Base-by-base conservation (phyloP, 30 jellyfish, hydroid and myxozoan genomes). In the Pelagia noctiluca region DNA sequence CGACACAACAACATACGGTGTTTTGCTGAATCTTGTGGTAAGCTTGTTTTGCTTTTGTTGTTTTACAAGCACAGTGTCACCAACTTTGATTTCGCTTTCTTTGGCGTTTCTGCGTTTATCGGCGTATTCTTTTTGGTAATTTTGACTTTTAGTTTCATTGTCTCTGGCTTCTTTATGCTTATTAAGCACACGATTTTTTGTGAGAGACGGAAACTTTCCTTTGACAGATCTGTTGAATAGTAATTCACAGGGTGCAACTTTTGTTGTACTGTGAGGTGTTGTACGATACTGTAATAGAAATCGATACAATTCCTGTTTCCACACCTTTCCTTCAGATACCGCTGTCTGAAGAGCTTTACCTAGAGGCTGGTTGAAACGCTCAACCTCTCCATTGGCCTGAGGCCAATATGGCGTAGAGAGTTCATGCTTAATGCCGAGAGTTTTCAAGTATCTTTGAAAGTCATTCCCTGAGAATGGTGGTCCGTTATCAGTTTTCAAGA, bases 311-410 rank as follows among this genome's bases (percentile, higher is more conserved):
- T 78, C 89, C 61, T 53, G 80, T 47, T 47, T 54, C 89, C 71
- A 35, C 11, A 61, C 70, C 36, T 78, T 78, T 31, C 82, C 89
- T 53, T 32, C 89, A 13, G 60, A 69, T 10, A 54, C 82, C n/a
- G n/a, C n/a, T n/a, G n/a, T n/a, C n/a, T n/a, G n/a, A n/a, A n/a
- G n/a, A n/a, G n/a, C n/a, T n/a, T n/a, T n/a, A n/a, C n/a, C n/a
- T n/a, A n/a, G n/a, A n/a, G n/a, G n/a, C n/a, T n/a, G n/a, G n/a
- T n/a, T n/a, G n/a, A n/a, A 78, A 4, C 71, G 68, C 35, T 78
- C 89, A 16, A 78, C 89, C 26, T 78, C 82, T 12, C 89, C 89
- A 25, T 78, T 78, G 7, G 82, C 89, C 42, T 78, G 89, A 1
- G 64, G 82, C 82, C 89, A 78, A 21, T 33, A 35, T 47, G 89